Evolutionary conservation across 1,140 invertebrate species (phyloP).

Genomic region (Micrasema minimum): DNA sequence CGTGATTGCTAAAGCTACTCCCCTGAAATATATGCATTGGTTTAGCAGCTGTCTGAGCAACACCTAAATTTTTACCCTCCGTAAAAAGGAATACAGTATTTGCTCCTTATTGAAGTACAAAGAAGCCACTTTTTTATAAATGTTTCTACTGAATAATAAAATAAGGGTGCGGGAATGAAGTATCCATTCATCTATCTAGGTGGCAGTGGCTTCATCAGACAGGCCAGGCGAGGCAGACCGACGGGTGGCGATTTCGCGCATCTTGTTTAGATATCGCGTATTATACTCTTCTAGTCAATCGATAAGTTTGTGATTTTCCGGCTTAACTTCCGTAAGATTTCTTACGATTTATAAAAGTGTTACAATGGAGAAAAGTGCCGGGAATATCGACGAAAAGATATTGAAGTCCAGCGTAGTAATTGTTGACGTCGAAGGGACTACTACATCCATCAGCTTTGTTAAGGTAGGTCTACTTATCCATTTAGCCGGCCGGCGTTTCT

Average conservation of each 20-base stretch:
- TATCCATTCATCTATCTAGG: slow-evolving; percentile 19
- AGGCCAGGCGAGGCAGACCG: slow-evolving; percentile 36
- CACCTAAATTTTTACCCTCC: not conserved
- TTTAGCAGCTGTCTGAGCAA: slow-evolving; percentile 2
- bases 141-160: not conserved
- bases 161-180: not conserved
- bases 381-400: slow-evolving; percentile 36
- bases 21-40: slow-evolving; percentile 15
- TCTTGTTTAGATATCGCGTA: slow-evolving; percentile 31
- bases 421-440: slow-evolving; percentile 49
- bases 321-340: slow-evolving; percentile 29
- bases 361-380: slow-evolving; percentile 33
- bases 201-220: slow-evolving; percentile 42
- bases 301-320: slow-evolving; percentile 31
- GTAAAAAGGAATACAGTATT: not conserved
- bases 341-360: slow-evolving; percentile 21
- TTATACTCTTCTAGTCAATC: slow-evolving; percentile 30
- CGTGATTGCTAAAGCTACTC: slow-evolving; percentile 1
- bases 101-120: not conserved
- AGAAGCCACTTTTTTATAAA: not conserved
- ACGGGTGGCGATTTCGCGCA: slow-evolving; percentile 25
- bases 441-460: slow-evolving; percentile 49
- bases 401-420: slow-evolving; percentile 40
- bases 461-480: slow-evolving; percentile 43
- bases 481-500: slow-evolving; percentile 37